A percentile compares a stretch with the other conserved stretches of the same genome.
Evolutionary conservation across 64 coral and sea anemone species (phyloP).

Genomic region (Acropora tenuis): DNA sequence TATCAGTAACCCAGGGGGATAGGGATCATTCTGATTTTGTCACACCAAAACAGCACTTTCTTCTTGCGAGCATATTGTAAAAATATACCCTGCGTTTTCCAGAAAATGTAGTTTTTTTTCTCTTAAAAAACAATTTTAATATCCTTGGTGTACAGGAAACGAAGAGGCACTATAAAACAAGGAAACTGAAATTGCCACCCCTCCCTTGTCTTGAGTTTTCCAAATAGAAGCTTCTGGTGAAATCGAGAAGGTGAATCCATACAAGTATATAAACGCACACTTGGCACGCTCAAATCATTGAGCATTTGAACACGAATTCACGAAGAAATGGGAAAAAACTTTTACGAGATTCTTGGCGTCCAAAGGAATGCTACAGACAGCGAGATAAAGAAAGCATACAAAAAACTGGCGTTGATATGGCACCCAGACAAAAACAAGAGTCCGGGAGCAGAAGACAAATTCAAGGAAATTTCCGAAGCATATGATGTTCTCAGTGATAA

Average conservation of each 20-base stretch:
- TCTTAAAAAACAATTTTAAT: background rate
- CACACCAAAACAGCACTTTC: background rate
- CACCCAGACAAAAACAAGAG: conserved; percentile 91
- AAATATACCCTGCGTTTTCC: background rate
- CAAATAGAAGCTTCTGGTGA: background rate
- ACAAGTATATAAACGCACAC: background rate
- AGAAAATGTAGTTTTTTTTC: background rate
- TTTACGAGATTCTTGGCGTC: conserved; percentile 76
- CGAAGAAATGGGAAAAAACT: conserved; percentile 82
- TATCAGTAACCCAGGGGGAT: background rate
- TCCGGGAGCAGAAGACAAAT: conserved; percentile 86
- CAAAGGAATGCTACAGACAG: conserved; percentile 58
- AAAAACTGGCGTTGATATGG: conserved; percentile 72
- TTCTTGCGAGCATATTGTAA: background rate
- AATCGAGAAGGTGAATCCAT: background rate
- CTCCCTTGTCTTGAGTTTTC: too few relatives aligned
- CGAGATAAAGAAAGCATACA: conserved; percentile 95
- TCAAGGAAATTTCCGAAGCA: conserved; percentile 89
- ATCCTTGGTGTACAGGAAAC: background rate
- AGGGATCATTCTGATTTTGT: background rate
- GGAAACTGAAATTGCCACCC: too few relatives aligned
- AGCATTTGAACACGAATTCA: background rate
- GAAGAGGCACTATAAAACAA: background rate
- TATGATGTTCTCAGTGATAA: conserved; percentile 81
- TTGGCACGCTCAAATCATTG: background rate